Percentiles rank a stretch among this genome's conserved stretches.
phyloP scores from a whole-genome alignment of 2,113 vertebrate species.

The Theristicus caerulescens region DNA sequence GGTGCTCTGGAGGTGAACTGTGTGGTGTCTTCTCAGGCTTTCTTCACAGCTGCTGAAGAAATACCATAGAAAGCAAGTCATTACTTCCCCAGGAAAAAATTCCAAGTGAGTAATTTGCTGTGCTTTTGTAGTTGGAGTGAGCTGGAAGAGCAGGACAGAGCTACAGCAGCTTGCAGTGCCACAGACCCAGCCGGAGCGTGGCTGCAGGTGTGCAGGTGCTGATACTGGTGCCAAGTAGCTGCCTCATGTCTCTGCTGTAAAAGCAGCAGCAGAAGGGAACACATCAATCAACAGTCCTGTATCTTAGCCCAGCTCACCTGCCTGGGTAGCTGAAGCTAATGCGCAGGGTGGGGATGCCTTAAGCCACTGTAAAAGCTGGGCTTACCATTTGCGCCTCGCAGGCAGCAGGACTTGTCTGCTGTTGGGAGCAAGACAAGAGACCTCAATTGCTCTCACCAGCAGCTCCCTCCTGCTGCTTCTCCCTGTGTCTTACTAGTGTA shows the following conservation, averaged over 20 bases:
- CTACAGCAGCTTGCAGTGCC: neutral
- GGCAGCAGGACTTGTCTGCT: neutral
- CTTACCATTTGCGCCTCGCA: neutral
- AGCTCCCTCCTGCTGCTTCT: neutral
- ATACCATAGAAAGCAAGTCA: neutral
- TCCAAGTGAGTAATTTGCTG: neutral
- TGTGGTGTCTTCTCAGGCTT: neutral
- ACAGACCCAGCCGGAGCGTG: accelerated
- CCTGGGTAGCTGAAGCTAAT: neutral
- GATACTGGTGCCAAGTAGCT: neutral
- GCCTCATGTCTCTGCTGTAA: neutral
- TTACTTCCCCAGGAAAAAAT: neutral
- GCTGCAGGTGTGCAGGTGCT: neutral
- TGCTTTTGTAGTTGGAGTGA: neutral
- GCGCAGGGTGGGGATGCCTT: neutral
- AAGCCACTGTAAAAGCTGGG: neutral
- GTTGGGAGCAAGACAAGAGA: neutral
- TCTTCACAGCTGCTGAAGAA: neutral
- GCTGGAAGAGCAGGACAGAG: neutral
- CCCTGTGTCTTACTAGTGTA: neutral
- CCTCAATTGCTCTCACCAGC: neutral
- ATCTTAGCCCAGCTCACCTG: neutral
- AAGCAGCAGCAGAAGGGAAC: neutral
- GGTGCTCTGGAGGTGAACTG: neutral
- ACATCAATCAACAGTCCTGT: neutral